These are phyloP conservation scores for Sebastes cheni DNA, from an alignment of 2,797 vertebrate genomes.

Conservation along the genomic window DNA sequence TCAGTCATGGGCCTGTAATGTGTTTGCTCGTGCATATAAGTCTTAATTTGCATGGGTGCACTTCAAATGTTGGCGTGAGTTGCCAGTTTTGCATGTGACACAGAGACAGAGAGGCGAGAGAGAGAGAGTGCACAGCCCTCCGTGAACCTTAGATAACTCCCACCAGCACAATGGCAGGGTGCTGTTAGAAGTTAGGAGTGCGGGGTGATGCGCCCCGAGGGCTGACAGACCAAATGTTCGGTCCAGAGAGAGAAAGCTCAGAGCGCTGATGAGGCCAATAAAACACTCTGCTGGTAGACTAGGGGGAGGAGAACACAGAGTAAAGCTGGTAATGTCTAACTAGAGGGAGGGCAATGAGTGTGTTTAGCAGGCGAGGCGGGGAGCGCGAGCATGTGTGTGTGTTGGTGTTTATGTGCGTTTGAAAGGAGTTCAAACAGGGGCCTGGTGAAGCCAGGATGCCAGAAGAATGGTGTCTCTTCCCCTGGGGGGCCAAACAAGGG, in stretches of 20 bases:
- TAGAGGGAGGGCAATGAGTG: conserved; percentile 59
- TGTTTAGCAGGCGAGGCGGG: conserved; percentile 55
- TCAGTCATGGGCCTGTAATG: conserved; percentile 9
- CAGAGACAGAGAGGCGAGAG: background rate
- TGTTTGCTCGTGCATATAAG: conserved; percentile 15
- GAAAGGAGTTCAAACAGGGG: conserved; percentile 64
- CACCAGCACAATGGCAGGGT: conserved; percentile 55
- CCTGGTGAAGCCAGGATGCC: conserved; percentile 58
- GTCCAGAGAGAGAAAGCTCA: conserved; percentile 54
- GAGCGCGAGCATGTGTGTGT: conserved; percentile 12
- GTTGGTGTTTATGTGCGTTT: conserved; percentile 48
- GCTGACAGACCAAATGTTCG: conserved; percentile 56
- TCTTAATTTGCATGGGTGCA: conserved; percentile 24
- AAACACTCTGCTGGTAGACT: conserved; percentile 54
- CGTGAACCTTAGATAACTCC: conserved; percentile 59
- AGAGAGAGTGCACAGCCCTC: background rate
- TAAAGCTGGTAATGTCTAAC: conserved; percentile 76
- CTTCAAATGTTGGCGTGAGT: conserved; percentile 3
- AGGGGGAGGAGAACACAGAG: conserved; percentile 35
- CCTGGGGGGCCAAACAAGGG: conserved; percentile 44
- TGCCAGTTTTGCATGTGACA: background rate
- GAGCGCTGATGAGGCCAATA: conserved; percentile 65
- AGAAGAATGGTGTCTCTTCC: conserved; percentile 64
- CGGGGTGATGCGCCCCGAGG: conserved; percentile 55
- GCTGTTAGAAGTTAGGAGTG: conserved; percentile 45